Conservation (phyloP, 2,888 invertebrate genomes). For the Dromius quadrimaculatus region DNA sequence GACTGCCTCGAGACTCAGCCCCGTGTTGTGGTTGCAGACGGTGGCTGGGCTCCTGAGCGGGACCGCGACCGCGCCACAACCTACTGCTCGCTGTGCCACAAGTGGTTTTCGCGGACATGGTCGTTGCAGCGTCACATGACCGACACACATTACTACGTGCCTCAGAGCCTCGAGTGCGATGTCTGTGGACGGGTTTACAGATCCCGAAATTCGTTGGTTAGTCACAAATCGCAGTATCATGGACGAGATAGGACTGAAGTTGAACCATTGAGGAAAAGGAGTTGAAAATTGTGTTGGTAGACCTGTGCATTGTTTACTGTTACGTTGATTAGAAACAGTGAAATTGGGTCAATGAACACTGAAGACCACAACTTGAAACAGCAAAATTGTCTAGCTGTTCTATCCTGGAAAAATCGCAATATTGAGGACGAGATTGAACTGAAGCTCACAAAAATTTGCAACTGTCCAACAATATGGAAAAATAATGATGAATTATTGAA, state of each 20-base stretch:
- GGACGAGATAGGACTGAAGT: slow-evolving; percentile 56
- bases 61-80: too few relatives aligned
- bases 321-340: too few relatives aligned
- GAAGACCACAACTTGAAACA: too few relatives aligned
- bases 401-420: too few relatives aligned
- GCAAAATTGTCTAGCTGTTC: too few relatives aligned
- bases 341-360: too few relatives aligned
- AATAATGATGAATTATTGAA: too few relatives aligned
- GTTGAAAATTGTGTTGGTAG: background rate
- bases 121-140: slow-evolving; percentile 68
- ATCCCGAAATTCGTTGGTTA: slow-evolving; percentile 67
- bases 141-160: slow-evolving; percentile 68
- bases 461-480: too few relatives aligned
- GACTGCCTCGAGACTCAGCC: slow-evolving; percentile 41
- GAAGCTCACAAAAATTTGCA: too few relatives aligned
- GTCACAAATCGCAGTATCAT: slow-evolving; percentile 69
- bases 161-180: slow-evolving; percentile 67
- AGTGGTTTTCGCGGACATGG: slow-evolving; percentile 68
- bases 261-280: slow-evolving; percentile 2
- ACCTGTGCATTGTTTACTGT: background rate
- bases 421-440: too few relatives aligned
- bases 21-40: slow-evolving; percentile 57
- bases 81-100: slow-evolving; percentile 66
- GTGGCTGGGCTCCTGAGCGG: slow-evolving; percentile 57
- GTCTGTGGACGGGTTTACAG: slow-evolving; percentile 68